Conservation (phyloP, 1,140 invertebrate genomes). For the Dufourea novaeangliae region DNA sequence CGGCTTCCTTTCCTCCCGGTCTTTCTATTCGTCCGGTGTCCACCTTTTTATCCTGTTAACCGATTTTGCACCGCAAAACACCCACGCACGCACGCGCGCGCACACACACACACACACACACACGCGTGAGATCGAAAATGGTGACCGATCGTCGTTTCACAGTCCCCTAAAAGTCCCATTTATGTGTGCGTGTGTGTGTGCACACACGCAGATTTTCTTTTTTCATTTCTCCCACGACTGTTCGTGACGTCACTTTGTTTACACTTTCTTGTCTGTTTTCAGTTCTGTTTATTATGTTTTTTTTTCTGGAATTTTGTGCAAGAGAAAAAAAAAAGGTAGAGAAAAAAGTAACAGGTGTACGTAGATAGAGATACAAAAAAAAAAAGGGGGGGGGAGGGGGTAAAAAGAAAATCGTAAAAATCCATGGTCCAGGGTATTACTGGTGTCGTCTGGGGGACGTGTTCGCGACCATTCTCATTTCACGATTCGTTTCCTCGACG, state of each 20-base stretch:
- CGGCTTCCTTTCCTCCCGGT: neutral
- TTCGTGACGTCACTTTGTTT: conserved; percentile 30
- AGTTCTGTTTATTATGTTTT: no score
- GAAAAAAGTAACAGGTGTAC: no score
- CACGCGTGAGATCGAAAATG: conserved; percentile 55
- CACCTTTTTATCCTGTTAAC: neutral
- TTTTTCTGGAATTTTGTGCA: conserved; percentile 9
- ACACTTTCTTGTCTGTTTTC: no score
- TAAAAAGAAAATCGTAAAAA: neutral
- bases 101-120: conserved; percentile 55
- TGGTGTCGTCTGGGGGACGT: conserved; percentile 34
- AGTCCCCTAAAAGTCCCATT: conserved; percentile 14
- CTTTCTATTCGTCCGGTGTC: neutral
- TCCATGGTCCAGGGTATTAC: conserved; percentile 33
- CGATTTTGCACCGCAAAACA: conserved; percentile 79
- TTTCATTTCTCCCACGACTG: conserved; percentile 26
- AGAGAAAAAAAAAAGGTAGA: neutral
- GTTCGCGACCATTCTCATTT: conserved; percentile 53
- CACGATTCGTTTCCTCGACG: conserved; percentile 57
- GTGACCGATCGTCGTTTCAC: neutral
- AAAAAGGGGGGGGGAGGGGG: no score
- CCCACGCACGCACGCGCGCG: conserved; percentile 61
- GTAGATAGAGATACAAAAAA: neutral
- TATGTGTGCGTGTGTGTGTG: conserved; percentile 9
- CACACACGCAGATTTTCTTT: no score